Evolutionary conservation across 2,113 vertebrate species (phyloP), one percentile per base, ranked within the genome.

Genomic region (Eurypyga helias): DNA sequence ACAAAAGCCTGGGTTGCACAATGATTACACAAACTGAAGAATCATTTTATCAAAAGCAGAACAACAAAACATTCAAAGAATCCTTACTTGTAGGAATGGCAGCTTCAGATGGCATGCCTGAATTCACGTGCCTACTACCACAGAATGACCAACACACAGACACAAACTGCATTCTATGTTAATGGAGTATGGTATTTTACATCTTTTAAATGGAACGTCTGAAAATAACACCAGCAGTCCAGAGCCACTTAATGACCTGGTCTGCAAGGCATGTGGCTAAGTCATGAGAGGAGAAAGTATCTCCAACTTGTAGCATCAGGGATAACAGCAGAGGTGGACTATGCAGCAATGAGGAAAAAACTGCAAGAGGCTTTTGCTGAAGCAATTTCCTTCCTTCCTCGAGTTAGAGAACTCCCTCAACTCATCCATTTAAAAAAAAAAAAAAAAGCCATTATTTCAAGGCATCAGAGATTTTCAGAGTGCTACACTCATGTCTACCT

Each of bases 31-130:
- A 89, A 93, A 90, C 41, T 6, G 20, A 82, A 61, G 36, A 64
- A 87, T 49, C 65, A 29, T 62, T 87, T 95, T 65, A 94, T 81
- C 91, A 89, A 89, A 89, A 89, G 82, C 81, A 91, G 81, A 85
- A 66, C 18, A 79, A 66, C 0, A 0, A 87, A 95, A 83, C 20
- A 51, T 88, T 89, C n/a, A 76, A 48, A 92, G 64, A 96, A 84
- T 82, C 76, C 31, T 89, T 17, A 64, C 28, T 64, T 51, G 36
- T 2, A 71, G 29, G 57, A 73, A 90, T 41, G 41, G 41, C 41
- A 41, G 10, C 41, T 41, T 41, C 41, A 41, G 41, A 1, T 11
- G 23, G 36, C 34, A 29, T 6, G 1, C 3, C 38, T 43, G 67
- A 31, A 17, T 25, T 11, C 11, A 14, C 48, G 4, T 5, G 18